A percentile compares a stretch with the other conserved stretches of the same genome.
These are phyloP conservation scores for Craseonycteris thonglongyai DNA, from an alignment of 2,113 vertebrate genomes.

Conservation along the genomic window DNA sequence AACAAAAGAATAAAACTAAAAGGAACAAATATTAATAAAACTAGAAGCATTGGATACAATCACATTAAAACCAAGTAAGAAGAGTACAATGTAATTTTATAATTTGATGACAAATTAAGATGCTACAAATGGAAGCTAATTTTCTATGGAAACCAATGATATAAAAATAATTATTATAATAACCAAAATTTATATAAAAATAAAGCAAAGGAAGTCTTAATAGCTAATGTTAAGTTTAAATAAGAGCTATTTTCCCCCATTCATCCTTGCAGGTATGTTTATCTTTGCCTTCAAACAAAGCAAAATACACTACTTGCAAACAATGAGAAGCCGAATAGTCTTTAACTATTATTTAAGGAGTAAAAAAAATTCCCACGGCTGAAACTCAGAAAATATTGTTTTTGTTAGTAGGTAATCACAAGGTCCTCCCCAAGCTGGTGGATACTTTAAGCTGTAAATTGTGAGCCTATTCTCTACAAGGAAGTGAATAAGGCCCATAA, in stretches of 20 bases:
- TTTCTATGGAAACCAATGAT: neutral
- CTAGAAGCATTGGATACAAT: neutral
- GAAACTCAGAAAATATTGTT: neutral
- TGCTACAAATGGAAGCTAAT: neutral
- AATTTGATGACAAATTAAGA: slow-evolving; percentile 18
- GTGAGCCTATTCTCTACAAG: neutral
- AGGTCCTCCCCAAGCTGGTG: neutral
- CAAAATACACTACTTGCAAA: neutral
- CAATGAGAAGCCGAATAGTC: neutral
- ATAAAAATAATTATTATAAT: neutral
- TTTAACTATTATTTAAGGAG: neutral
- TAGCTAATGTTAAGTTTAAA: neutral
- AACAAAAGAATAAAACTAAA: neutral
- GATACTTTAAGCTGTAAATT: neutral
- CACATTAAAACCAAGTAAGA: neutral
- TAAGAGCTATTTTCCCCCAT: neutral
- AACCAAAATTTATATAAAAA: neutral
- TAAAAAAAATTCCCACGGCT: neutral
- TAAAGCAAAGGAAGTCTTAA: neutral
- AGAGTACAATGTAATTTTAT: neutral
- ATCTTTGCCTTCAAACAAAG: neutral
- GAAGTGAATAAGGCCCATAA: neutral
- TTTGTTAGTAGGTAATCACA: neutral
- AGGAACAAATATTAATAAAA: neutral
- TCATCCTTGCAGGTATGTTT: neutral